Percentiles rank a stretch among this genome's conserved stretches.
These are phyloP conservation scores for Seira musarum DNA, from an alignment of 2,888 invertebrate genomes.

Conservation along the genomic window DNA sequence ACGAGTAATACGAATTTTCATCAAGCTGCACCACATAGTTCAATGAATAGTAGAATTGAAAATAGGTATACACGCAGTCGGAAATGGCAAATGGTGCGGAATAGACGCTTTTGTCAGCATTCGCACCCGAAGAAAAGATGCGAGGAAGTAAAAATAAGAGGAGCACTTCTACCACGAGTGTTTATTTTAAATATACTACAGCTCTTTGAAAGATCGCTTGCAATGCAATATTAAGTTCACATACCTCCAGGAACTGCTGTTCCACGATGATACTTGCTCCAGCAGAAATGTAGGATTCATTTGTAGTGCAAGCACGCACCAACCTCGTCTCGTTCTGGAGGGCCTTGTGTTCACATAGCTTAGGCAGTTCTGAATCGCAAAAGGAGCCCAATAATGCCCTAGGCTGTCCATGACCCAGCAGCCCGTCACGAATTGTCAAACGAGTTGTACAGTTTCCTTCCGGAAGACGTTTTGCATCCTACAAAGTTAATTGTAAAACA, in stretches of 20 bases:
- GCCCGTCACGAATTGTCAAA: constrained; percentile 82
- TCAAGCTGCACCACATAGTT: no score
- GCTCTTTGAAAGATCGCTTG: no score
- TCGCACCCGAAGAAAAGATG: no score
- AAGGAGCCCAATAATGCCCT: constrained; percentile 77
- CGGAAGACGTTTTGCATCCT: constrained; percentile 66
- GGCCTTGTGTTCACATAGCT: constrained; percentile 86
- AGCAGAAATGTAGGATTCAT: constrained; percentile 85
- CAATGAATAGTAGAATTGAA: no score
- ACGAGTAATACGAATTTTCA: no score
- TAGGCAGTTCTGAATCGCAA: constrained; percentile 84
- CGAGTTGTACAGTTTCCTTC: constrained; percentile 79
- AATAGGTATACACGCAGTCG: no score
- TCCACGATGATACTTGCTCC: constrained; percentile 74
- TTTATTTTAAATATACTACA: no score
- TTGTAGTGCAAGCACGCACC: constrained; percentile 84
- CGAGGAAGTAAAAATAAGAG: no score
- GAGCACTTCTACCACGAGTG: no score
- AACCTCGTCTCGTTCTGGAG: constrained; percentile 80
- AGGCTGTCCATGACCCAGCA: constrained; percentile 60
- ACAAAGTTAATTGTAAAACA: constrained; percentile 19
- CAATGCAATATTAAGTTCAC: no score
- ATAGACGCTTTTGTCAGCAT: no score
- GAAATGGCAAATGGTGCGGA: no score
- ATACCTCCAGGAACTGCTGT: constrained; percentile 72